Conservation (phyloP, 2,888 invertebrate genomes). For the Mylabris sibirica region DNA sequence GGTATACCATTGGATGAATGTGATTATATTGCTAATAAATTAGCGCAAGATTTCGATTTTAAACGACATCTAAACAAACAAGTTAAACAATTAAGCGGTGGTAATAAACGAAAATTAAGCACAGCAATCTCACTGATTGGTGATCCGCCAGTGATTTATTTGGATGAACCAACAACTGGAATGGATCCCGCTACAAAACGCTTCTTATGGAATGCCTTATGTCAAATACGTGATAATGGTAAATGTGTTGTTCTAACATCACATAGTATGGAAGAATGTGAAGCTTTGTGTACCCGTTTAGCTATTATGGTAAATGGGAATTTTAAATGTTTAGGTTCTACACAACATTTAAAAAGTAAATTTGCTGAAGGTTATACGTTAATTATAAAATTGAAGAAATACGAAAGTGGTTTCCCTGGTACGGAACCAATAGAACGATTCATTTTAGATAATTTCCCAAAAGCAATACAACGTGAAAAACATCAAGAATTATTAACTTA, state of each 20-base stretch:
- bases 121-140: slow-evolving; percentile 66
- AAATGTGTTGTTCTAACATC: slow-evolving; percentile 83
- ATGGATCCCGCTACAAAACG: slow-evolving; percentile 84
- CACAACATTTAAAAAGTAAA: slow-evolving; percentile 83
- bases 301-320: slow-evolving; percentile 88
- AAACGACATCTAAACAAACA: slow-evolving; percentile 61
- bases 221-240: slow-evolving; percentile 73
- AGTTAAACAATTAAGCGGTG: slow-evolving; percentile 62
- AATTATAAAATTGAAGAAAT: slow-evolving; percentile 59
- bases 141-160: slow-evolving; percentile 64
- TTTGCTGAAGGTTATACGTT: slow-evolving; percentile 70
- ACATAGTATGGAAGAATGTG: slow-evolving; percentile 89
- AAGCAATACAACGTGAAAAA: slow-evolving; percentile 67
- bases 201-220: slow-evolving; percentile 80
- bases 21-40: slow-evolving; percentile 50
- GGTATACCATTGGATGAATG: slow-evolving; percentile 58
- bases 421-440: slow-evolving; percentile 48
- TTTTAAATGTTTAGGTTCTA: slow-evolving; percentile 80
- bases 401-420: slow-evolving; percentile 27
- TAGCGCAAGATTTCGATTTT: slow-evolving; percentile 61
- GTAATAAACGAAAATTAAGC: slow-evolving; percentile 66
- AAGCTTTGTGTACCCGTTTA: slow-evolving; percentile 80
- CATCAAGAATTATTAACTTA: slow-evolving; percentile 78
- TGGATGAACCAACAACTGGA: slow-evolving; percentile 69
- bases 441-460: slow-evolving; percentile 51